Conservation (phyloP, 2,113 vertebrate species). For the Sminthopsis crassicaudata region DNA sequence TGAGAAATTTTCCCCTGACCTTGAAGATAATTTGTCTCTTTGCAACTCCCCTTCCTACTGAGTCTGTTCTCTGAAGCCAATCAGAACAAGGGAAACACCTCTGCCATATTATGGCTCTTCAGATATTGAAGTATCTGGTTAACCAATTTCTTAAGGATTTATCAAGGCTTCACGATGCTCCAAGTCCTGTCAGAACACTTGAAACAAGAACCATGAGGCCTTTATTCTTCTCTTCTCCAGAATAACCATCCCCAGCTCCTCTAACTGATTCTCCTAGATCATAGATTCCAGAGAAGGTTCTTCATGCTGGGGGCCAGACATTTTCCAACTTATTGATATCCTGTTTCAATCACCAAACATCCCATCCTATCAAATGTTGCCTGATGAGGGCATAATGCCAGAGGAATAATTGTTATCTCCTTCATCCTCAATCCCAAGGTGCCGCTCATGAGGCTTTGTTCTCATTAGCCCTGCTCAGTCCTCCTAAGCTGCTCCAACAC, state of each 20-base stretch:
- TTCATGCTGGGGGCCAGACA: neutral
- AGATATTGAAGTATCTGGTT: neutral
- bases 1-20: neutral
- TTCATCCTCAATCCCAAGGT: neutral
- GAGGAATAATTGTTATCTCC: neutral
- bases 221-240: neutral
- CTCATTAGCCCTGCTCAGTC: neutral
- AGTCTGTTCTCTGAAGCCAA: neutral
- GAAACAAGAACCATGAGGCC: too few relatives aligned
- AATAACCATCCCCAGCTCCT: neutral
- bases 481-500: neutral
- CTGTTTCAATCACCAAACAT: neutral
- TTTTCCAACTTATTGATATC: neutral
- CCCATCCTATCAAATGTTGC: neutral
- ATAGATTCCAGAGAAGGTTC: neutral
- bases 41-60: neutral
- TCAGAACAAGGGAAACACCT: neutral
- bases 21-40: neutral
- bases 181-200: neutral
- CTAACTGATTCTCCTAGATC: neutral
- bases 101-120: neutral
- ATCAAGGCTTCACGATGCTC: neutral
- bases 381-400: neutral
- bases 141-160: neutral
- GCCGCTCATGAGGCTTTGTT: neutral